Evolutionary conservation across 2,888 invertebrate species (phyloP), one percentile per base, ranked within the genome.

Genomic region (Oithona nana): DNA sequence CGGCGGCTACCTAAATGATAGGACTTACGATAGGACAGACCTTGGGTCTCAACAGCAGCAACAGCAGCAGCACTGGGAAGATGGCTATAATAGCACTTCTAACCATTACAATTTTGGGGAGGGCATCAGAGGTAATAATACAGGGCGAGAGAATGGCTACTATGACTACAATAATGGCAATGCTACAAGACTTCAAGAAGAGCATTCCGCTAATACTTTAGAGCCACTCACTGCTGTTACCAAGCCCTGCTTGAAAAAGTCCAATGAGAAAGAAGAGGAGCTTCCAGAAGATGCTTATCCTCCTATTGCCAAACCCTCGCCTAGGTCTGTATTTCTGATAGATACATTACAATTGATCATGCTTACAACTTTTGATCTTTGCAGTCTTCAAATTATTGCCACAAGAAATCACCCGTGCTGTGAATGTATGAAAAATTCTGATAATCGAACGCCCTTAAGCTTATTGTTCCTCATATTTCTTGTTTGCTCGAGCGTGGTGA

Each of bases 361-460:
- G n/a, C n/a, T n/a, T n/a, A n/a, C n/a, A n/a, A n/a, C n/a, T n/a
- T n/a, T n/a, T n/a, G n/a, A n/a, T n/a, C n/a, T n/a, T n/a, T n/a
- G n/a, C n/a, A n/a, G 24, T 11, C 16, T 54, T 20, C 54, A 54
- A 54, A 54, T 54, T 26, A 54, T 54, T 54, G 54, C 54, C 20
- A 54, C 54, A 20, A 20, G 54, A 24, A 20, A 54, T 22, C 54
- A 26, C 16, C 54, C 54, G 54, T 54, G 54, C 26, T 54, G 54
- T 54, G 54, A 54, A 24, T 54, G 54, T 54, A 26, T 20, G 24
- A 24, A 26, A 6, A 16, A n/a, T n/a, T n/a, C 26, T 54, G 54
- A 26, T 3, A 20, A 54, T 13, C 16, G 22, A 26, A 26, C 54
- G 20, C 54, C 54, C 16, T 16, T 54, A 3, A 24, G 54, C 26